A percentile compares a stretch with the other conserved stretches of the same genome.
These are phyloP conservation scores for Globodera rostochiensis DNA, from an alignment of 1,140 invertebrate genomes.

Conservation along the genomic window DNA sequence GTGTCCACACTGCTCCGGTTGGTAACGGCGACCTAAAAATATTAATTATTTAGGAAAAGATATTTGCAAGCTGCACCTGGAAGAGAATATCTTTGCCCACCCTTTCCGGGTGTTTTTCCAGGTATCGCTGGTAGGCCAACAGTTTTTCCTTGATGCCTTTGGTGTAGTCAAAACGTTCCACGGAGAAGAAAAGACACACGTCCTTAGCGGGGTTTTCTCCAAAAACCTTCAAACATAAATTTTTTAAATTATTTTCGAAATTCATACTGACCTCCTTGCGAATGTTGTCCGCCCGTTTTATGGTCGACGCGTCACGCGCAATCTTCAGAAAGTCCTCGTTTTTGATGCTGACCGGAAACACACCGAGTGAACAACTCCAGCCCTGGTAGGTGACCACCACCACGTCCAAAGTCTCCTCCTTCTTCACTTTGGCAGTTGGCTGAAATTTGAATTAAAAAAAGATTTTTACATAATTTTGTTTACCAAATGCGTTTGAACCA, in stretches of 20 bases:
- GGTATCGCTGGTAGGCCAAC: constrained; percentile 58
- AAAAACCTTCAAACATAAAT: constrained; percentile 47
- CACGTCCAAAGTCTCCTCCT: constrained; percentile 59
- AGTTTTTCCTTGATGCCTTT: constrained; percentile 64
- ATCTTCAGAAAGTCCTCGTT: constrained; percentile 64
- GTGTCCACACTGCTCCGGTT: constrained; percentile 63
- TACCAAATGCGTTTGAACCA: constrained; percentile 53
- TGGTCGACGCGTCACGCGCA: constrained; percentile 49
- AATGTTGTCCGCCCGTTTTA: constrained; percentile 55
- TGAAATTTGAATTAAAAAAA: not conserved
- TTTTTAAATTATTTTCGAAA: too few species aligned
- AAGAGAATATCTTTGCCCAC: constrained; percentile 62
- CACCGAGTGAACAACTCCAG: constrained; percentile 62
- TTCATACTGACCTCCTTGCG: constrained; percentile 47
- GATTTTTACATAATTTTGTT: not conserved
- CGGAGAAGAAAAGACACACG: constrained; percentile 63
- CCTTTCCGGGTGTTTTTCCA: constrained; percentile 60
- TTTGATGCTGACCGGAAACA: constrained; percentile 64
- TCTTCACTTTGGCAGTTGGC: constrained; percentile 51
- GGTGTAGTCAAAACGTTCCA: constrained; percentile 65
- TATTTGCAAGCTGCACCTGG: constrained; percentile 41
- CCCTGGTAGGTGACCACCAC: constrained; percentile 62
- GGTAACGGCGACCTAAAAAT: constrained; percentile 58
- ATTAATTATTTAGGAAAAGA: too few species aligned
- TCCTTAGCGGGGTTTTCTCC: constrained; percentile 55